phyloP scores from a whole-genome alignment of 2,797 vertebrate species.

The Mus spretus region DNA sequence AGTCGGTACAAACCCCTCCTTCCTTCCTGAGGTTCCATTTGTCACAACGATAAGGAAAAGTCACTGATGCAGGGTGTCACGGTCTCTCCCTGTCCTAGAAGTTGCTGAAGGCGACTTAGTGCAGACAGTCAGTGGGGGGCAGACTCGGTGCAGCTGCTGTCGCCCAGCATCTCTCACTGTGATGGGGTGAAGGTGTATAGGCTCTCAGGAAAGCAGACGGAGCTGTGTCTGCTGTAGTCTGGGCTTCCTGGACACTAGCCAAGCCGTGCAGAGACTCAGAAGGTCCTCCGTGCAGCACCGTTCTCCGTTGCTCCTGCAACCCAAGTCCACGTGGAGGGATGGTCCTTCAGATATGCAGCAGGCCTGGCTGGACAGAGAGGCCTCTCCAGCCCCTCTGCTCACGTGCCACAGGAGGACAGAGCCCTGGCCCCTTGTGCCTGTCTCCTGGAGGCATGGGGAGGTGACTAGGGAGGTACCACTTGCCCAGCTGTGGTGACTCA shows the following conservation, averaged over 20 bases:
- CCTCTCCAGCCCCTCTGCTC: too few species aligned
- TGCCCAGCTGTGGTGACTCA: neutral
- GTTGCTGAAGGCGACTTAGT: neutral
- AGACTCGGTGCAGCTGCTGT: accelerated
- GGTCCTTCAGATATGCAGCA: neutral
- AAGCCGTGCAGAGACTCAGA: neutral
- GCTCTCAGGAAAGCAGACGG: neutral
- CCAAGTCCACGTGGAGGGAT: neutral
- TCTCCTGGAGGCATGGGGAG: neutral
- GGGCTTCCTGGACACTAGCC: accelerated
- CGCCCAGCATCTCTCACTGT: accelerated
- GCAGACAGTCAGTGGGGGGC: too few species aligned
- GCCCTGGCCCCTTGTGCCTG: neutral
- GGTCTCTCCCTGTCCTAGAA: neutral
- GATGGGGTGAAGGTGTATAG: neutral
- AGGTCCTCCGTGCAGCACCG: accelerated
- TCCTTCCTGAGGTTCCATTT: neutral
- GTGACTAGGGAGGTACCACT: neutral
- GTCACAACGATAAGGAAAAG: neutral
- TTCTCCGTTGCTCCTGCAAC: neutral
- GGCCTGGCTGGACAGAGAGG: too few species aligned
- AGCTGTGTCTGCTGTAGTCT: neutral
- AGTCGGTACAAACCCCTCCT: neutral
- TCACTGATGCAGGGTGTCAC: neutral
- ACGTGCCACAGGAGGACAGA: neutral